Conservation (phyloP, 2,797 vertebrate genomes). For the Acanthiza pusilla region DNA sequence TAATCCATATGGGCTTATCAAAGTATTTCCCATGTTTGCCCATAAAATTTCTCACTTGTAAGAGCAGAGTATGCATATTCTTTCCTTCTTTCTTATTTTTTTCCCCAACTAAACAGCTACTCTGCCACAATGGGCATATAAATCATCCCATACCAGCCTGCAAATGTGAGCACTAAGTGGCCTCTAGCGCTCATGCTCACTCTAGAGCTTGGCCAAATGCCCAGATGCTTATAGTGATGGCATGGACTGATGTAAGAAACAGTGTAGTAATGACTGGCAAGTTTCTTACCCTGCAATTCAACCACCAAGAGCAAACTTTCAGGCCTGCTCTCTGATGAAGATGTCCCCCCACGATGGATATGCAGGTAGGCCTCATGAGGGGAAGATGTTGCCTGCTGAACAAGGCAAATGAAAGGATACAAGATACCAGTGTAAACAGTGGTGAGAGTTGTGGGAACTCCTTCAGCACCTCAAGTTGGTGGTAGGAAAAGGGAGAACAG, state of each 20-base stretch:
- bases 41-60: not conserved
- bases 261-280: not conserved
- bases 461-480: not conserved
- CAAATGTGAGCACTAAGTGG: not conserved
- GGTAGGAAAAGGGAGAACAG: not conserved
- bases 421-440: not conserved
- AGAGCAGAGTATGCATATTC: not conserved
- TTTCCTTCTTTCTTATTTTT: not conserved
- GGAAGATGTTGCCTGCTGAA: not conserved
- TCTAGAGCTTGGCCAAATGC: not conserved
- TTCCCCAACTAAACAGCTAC: not conserved
- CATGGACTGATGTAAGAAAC: not conserved
- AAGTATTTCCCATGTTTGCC: not conserved
- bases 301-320: not conserved
- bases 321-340: not conserved
- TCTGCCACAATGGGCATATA: not conserved
- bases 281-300: not conserved
- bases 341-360: not conserved
- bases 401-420: not conserved
- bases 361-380: rapidly evolving
- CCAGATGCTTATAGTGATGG: not conserved
- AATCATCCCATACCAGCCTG: not conserved
- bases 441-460: not conserved
- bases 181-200: not conserved
- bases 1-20: not conserved